Evolutionary conservation across 2,113 vertebrate species (phyloP).

Genomic region (Archocentrus centrarchus): DNA sequence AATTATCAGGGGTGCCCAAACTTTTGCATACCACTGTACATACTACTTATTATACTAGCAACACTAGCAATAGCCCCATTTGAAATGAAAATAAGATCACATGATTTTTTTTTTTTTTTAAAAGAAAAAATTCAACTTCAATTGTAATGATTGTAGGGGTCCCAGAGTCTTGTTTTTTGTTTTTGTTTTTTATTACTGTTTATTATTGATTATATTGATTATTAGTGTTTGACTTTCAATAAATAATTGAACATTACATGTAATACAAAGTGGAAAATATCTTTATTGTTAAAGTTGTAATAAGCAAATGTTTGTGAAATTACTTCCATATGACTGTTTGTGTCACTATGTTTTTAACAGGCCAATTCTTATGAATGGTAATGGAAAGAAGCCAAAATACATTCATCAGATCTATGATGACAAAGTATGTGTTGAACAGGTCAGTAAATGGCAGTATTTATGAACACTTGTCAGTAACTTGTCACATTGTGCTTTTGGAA

Average conservation of each 20-base stretch:
- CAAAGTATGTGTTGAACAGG: constrained; percentile 79
- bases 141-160: too few relatives aligned
- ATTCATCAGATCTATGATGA: constrained; percentile 93
- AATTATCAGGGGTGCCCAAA: too few relatives aligned
- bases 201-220: too few relatives aligned
- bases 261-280: background rate
- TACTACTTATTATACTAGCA: too few relatives aligned
- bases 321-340: background rate
- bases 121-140: too few relatives aligned
- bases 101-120: too few relatives aligned
- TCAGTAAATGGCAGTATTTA: constrained; percentile 2
- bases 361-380: constrained; percentile 90
- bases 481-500: background rate
- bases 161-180: too few relatives aligned
- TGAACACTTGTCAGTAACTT: background rate
- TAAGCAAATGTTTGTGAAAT: background rate
- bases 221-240: too few relatives aligned
- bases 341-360: constrained; percentile 67
- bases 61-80: too few relatives aligned
- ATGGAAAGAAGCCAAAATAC: constrained; percentile 90
- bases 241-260: fast-evolving
- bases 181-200: too few relatives aligned
- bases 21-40: too few relatives aligned
- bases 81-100: too few relatives aligned
- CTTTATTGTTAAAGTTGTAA: background rate